These are phyloP conservation scores for Deladenus siricidicola DNA, from an alignment of 2,888 invertebrate genomes.

Conservation along the genomic window DNA sequence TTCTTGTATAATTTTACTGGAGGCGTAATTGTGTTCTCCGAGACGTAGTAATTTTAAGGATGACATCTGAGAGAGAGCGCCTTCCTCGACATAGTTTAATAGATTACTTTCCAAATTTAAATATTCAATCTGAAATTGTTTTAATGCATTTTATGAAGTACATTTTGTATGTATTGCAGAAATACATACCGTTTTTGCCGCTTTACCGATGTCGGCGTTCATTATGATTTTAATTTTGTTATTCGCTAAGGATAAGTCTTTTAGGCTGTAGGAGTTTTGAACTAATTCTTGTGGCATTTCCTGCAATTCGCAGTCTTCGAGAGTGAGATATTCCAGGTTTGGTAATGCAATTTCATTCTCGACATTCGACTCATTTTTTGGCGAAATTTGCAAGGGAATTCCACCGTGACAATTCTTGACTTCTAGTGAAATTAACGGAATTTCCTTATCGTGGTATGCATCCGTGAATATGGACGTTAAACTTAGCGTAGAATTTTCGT, in stretches of 20 bases:
- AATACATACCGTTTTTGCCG: conserved; percentile 27
- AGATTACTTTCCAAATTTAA: conserved; percentile 79
- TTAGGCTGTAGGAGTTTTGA: conserved; percentile 1
- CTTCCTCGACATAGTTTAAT: conserved; percentile 72
- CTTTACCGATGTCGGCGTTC: conserved; percentile 23
- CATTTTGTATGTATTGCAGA: conserved; percentile 10
- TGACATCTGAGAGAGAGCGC: conserved; percentile 74
- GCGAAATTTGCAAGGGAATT: background rate
- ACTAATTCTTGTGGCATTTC: conserved; percentile 24
- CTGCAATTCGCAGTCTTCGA: conserved; percentile 40
- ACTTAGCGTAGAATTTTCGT: background rate
- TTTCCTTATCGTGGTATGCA: background rate
- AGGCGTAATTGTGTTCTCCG: conserved; percentile 68
- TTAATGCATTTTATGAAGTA: conserved; percentile 6
- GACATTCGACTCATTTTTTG: background rate
- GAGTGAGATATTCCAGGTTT: conserved; percentile 25
- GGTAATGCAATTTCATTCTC: conserved; percentile 4
- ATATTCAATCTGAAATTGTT: conserved; percentile 62
- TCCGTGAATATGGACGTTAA: background rate
- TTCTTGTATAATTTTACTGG: conserved; percentile 72
- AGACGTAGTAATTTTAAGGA: conserved; percentile 67
- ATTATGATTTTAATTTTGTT: conserved; percentile 29
- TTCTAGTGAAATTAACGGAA: background rate
- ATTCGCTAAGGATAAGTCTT: conserved; percentile 15
- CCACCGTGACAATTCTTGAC: conserved; percentile 20